These are phyloP conservation scores for Bos taurus DNA, from an alignment of 2,113 vertebrate genomes.

Conservation along the genomic window ARS-UCD2.0 NC_037329.1:53851001-53851500, in stretches of 20 bases:
- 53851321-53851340: slow-evolving; percentile 52
- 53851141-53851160: background rate
- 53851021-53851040: background rate
- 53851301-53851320: slow-evolving; percentile 53
- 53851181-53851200: background rate
- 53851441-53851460: slow-evolving; percentile 57
- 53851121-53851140: background rate
- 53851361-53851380: slow-evolving; percentile 55
- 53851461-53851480: slow-evolving; percentile 42
- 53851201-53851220: background rate
- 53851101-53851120: background rate
- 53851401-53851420: slow-evolving; percentile 78
- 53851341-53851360: slow-evolving; percentile 52
- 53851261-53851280: slow-evolving; percentile 5
- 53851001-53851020: background rate
- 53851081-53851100: background rate
- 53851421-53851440: slow-evolving; percentile 75
- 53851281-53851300: slow-evolving; percentile 60
- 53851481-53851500: slow-evolving; percentile 59
- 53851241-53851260: background rate
- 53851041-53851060: background rate
- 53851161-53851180: background rate
- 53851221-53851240: background rate
- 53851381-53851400: slow-evolving; percentile 77
- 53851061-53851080: background rate